Conservation (phyloP, 2,797 vertebrate genomes). For the Galago senegalensis region DNA sequence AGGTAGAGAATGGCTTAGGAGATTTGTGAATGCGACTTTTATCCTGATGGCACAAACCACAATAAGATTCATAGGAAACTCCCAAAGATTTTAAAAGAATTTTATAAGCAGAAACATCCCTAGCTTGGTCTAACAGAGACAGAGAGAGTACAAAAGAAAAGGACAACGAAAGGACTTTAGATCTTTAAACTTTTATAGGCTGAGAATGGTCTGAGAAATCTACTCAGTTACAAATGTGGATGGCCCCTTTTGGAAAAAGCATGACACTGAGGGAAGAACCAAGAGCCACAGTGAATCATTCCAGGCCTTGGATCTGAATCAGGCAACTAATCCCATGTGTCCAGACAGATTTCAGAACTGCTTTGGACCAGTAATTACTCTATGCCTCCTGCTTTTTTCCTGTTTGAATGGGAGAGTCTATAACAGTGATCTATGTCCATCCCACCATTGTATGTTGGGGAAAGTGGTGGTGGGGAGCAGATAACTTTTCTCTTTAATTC, state of each 20-base stretch:
- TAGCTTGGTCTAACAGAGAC: background rate
- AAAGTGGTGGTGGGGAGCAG: no score
- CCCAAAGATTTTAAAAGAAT: slow-evolving; percentile 9
- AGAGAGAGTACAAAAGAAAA: background rate
- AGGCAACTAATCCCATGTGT: background rate
- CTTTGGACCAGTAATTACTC: background rate
- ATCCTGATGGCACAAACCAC: background rate
- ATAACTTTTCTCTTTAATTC: background rate
- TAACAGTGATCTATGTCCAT: background rate
- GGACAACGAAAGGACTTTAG: background rate
- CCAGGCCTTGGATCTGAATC: background rate
- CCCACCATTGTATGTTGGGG: background rate
- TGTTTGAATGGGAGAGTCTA: background rate
- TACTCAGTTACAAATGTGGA: background rate
- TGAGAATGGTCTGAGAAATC: background rate
- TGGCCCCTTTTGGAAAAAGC: background rate
- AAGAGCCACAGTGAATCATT: background rate
- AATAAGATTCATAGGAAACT: background rate
- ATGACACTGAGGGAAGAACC: background rate
- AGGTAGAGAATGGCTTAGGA: background rate
- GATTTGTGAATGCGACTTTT: background rate
- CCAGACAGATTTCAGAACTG: background rate
- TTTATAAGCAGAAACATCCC: background rate
- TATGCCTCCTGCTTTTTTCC: background rate
- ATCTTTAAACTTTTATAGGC: background rate